Conservation (phyloP, 2,888 invertebrate species). For the Nowickia ferox region DNA sequence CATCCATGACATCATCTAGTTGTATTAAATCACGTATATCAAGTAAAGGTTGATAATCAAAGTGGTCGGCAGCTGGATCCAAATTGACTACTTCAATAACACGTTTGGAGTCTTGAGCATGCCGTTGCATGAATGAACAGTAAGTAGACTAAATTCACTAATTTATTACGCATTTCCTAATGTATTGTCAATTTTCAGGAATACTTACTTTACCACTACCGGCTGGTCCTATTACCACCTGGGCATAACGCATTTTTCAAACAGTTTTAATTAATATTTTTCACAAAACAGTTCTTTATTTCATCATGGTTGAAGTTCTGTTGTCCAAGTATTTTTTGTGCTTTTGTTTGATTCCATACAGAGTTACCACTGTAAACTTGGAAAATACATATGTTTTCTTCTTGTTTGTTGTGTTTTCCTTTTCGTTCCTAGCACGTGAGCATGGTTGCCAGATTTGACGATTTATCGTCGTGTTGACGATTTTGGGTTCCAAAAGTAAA, state of each 20-base stretch:
- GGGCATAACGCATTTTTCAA: constrained; percentile 93
- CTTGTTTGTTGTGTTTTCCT: too few species aligned
- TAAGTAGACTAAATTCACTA: constrained; percentile 91
- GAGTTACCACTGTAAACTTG: background rate
- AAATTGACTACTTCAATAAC: constrained; percentile 95
- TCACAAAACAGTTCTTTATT: too few species aligned
- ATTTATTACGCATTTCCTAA: background rate
- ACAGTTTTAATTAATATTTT: background rate
- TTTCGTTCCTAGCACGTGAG: too few species aligned
- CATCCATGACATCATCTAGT: constrained; percentile 98
- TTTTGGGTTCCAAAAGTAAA: too few species aligned
- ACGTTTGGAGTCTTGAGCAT: constrained; percentile 90
- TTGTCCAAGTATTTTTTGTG: background rate
- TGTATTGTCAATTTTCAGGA: constrained; percentile 18
- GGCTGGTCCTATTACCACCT: constrained; percentile 98
- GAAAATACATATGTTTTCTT: too few species aligned
- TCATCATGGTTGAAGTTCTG: background rate
- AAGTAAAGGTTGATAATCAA: constrained; percentile 93
- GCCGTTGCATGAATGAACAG: constrained; percentile 93
- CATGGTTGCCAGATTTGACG: too few species aligned
- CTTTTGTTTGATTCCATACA: constrained; percentile 43
- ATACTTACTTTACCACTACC: constrained; percentile 95
- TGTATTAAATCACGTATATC: constrained; percentile 95
- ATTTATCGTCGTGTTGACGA: too few species aligned
- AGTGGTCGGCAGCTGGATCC: constrained; percentile 98